Conservation (phyloP, 2,888 invertebrate species). For the Argyra leucocephala region DNA sequence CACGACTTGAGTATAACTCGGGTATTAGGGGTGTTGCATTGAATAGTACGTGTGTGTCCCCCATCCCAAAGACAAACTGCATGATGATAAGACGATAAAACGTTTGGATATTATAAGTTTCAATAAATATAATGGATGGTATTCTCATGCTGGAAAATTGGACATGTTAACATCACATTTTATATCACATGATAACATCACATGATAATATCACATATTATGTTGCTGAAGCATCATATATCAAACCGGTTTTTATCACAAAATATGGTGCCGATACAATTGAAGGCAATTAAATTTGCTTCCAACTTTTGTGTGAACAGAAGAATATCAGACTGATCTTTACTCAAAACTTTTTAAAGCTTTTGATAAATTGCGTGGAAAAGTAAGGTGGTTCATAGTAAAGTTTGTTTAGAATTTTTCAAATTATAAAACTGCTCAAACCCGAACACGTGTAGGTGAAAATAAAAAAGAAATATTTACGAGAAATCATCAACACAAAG, state of each 20-base stretch:
- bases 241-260: constrained; percentile 83
- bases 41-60: too few relatives aligned
- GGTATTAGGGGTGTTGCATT: too few relatives aligned
- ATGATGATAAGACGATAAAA: too few relatives aligned
- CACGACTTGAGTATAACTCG: too few relatives aligned
- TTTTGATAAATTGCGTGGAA: constrained; percentile 70
- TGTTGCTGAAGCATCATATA: constrained; percentile 72
- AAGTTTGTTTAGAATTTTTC: constrained; percentile 99
- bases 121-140: constrained; percentile 98
- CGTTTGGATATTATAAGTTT: constrained; percentile 84
- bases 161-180: constrained; percentile 65
- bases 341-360: constrained; percentile 82
- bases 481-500: constrained; percentile 80
- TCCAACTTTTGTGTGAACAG: constrained; percentile 83
- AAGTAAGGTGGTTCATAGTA: constrained; percentile 77
- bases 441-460: constrained; percentile 70
- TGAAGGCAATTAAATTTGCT: constrained; percentile 78
- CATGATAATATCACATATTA: too few relatives aligned
- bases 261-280: constrained; percentile 96
- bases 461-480: constrained; percentile 91
- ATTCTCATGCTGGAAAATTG: constrained; percentile 69
- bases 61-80: too few relatives aligned
- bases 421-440: constrained; percentile 90
- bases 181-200: too few relatives aligned
- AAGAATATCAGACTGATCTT: constrained; percentile 83